Conservation (phyloP, 2,113 vertebrate species). For the Syngnathus typhle region DNA sequence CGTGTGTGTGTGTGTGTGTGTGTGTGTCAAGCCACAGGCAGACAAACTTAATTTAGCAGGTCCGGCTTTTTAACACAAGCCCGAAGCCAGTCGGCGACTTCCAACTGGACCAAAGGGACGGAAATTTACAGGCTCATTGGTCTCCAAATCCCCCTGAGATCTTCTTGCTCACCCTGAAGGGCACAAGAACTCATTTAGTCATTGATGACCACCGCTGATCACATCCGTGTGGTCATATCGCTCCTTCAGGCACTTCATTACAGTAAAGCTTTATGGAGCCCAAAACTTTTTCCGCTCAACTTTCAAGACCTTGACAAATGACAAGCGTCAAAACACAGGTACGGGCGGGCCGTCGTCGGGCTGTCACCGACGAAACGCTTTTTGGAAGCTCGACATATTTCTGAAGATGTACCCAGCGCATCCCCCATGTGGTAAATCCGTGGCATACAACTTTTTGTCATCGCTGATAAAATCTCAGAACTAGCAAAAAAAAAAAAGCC, state of each 20-base stretch:
- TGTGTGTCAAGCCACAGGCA: slow-evolving; percentile 60
- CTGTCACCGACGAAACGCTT: slow-evolving; percentile 34
- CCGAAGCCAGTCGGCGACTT: slow-evolving; percentile 59
- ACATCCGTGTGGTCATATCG: slow-evolving; percentile 61
- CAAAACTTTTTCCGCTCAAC: slow-evolving; percentile 32
- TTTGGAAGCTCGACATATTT: slow-evolving; percentile 24
- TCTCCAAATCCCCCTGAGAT: slow-evolving; percentile 57
- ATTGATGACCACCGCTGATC: slow-evolving; percentile 65
- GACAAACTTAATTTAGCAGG: slow-evolving; percentile 71
- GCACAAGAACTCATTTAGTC: slow-evolving; percentile 63
- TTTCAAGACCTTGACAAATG: slow-evolving; percentile 57
- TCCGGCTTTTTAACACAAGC: slow-evolving; percentile 63
- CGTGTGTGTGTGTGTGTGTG: slow-evolving; percentile 16
- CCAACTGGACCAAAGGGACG: slow-evolving; percentile 57
- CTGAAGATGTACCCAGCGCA: slow-evolving; percentile 7
- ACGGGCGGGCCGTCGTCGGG: slow-evolving; percentile 12
- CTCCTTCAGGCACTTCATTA: slow-evolving; percentile 61
- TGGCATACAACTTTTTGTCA: slow-evolving; percentile 17
- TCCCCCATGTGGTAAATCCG: slow-evolving; percentile 16
- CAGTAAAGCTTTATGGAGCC: slow-evolving; percentile 62
- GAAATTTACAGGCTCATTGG: slow-evolving; percentile 65
- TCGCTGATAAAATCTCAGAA: slow-evolving; percentile 36
- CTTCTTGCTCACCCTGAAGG: slow-evolving; percentile 41
- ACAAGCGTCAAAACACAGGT: slow-evolving; percentile 22
- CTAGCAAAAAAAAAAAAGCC: slow-evolving; percentile 24